Evolutionary conservation across 1,140 invertebrate genomes (phyloP), one percentile per base, ranked within the genome.

Genomic region (Hylyphantes graminicola): DNA sequence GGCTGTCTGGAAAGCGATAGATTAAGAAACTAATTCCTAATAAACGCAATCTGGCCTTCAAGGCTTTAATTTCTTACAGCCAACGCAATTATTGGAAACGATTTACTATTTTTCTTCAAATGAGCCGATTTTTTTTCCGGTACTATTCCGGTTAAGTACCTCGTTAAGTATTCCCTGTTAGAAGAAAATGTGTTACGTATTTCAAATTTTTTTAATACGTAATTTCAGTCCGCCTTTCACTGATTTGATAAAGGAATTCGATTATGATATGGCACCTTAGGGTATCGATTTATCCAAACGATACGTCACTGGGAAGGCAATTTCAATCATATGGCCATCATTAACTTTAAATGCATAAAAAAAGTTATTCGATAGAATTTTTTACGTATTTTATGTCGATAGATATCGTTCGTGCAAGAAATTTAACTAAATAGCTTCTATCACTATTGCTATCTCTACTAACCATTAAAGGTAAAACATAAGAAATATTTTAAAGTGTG

Each of bases 11-110:
- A 78, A 67, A 51, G 76, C 63, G 51, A 78, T 78, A 78, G 53
- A 78, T 78, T 78, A 78, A 67, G 63, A 55, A 65, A 67, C 76
- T 78, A 78, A 78, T 78, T 67, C 76, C 61, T 78, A 78, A 78
- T 78, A 78, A 78, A 67, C 17, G 53, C 63, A 78, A 78, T 78
- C 76, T 78, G 76, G 76, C 53, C 61, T 55, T 65, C 19, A 35
- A 21, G 51, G 10, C 54, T 78, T 78, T 54, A 78, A 54, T 78
- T 78, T 54, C 55, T 78, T 50, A 64, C 50, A 55, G 74, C 74
- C 19, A 7, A 12, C 55, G 76, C 76, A 67, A 78, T 78, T 78
- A 78, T 78, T 53, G 76, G 76, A 78, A 78, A 67, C 63, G 63
- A 63, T 78, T 78, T 78, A 55, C 63, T 78, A 78, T 78, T 78